Evolutionary conservation across 2,113 vertebrate genomes (phyloP).

Genomic region (Fukomys damarensis): DNA sequence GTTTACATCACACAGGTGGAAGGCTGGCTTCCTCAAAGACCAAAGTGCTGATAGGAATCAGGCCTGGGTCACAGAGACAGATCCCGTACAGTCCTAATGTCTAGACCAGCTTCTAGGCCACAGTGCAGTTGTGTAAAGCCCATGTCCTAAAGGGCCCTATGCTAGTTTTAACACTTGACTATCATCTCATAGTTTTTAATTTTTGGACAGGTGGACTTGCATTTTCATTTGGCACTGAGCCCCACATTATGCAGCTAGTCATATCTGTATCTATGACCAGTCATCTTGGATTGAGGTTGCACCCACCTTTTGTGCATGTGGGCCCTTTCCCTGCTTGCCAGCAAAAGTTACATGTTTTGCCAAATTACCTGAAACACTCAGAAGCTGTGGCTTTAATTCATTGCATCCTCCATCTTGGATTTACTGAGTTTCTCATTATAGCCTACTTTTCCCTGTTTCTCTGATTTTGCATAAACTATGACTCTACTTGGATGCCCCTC

Average conservation of each 20-base stretch:
- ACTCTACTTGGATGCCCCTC: neutral
- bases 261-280: accelerated
- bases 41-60: neutral
- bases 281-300: neutral
- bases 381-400: neutral
- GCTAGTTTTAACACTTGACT: neutral
- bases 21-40: neutral
- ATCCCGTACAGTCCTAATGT: neutral
- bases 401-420: neutral
- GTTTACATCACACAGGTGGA: neutral
- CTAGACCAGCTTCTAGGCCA: neutral
- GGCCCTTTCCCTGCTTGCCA: neutral
- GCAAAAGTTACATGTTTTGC: neutral
- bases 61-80: neutral
- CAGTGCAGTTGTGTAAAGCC: neutral
- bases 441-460: neutral
- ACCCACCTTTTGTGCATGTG: neutral
- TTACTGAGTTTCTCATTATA: neutral
- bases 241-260: neutral
- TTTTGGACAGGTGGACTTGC: neutral
- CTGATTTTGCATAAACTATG: neutral
- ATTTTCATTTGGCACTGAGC: neutral
- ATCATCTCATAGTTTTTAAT: neutral
- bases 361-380: neutral
- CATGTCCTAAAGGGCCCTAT: neutral